phyloP scores from a whole-genome alignment of 2,888 invertebrate genomes.

The Dichetophora obliterata region DNA sequence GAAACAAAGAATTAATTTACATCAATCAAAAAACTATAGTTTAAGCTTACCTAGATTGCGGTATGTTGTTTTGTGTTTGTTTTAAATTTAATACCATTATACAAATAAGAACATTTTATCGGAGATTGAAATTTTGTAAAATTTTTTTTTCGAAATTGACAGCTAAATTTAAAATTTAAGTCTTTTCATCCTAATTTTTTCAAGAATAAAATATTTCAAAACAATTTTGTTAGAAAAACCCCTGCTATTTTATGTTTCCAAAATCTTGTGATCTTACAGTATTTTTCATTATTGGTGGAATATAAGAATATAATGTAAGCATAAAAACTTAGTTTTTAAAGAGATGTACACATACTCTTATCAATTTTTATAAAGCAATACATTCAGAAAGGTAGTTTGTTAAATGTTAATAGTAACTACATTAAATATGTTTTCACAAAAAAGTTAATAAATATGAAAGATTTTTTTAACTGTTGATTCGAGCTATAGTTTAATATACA shows the following conservation, averaged over 20 bases:
- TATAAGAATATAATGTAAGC: not conserved
- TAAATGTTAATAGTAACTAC: no score
- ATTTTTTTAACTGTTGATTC: no score
- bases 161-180: slow-evolving; percentile 30
- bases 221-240: not conserved
- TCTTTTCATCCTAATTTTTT: slow-evolving; percentile 17
- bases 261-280: not conserved
- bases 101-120: slow-evolving; percentile 37
- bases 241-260: not conserved
- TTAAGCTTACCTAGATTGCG: slow-evolving; percentile 52
- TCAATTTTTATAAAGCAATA: no score
- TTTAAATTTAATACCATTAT: slow-evolving; percentile 55
- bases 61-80: slow-evolving; percentile 45
- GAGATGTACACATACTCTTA: no score
- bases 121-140: slow-evolving; percentile 38
- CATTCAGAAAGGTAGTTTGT: no score
- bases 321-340: no score
- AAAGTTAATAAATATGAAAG: no score
- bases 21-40: not conserved
- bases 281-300: not conserved
- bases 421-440: no score
- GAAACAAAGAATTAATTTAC: not conserved
- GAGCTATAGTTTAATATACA: no score
- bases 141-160: slow-evolving; percentile 33
- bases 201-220: slow-evolving; percentile 1